A percentile compares a stretch with the other conserved stretches of the same genome.
phyloP scores from a whole-genome alignment of 2,113 vertebrate genomes.

The Sclerurus mexicanus region DNA sequence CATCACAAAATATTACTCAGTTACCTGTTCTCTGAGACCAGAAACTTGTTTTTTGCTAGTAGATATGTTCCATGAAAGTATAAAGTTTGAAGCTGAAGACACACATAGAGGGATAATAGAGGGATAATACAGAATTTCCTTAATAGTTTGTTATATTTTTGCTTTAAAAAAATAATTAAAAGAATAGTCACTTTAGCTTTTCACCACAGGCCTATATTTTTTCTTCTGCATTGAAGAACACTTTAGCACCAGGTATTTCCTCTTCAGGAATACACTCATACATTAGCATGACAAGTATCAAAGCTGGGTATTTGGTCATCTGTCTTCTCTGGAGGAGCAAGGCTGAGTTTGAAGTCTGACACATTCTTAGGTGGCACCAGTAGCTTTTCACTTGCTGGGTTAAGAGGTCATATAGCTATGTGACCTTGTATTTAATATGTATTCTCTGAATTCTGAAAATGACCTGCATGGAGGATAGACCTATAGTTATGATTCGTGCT shows the following conservation, averaged over 20 bases:
- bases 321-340: background rate
- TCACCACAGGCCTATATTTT: background rate
- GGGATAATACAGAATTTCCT: background rate
- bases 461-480: background rate
- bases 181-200: background rate
- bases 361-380: background rate
- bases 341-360: background rate
- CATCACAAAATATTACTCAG: background rate
- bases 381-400: background rate
- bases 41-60: background rate
- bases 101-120: no score
- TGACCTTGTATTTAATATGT: background rate
- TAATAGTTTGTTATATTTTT: background rate
- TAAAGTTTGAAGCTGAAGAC: background rate
- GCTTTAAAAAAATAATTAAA: background rate
- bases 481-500: background rate
- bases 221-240: background rate
- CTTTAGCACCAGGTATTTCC: background rate
- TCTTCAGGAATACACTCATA: background rate
- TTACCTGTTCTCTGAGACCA: background rate
- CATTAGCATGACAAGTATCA: background rate
- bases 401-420: background rate
- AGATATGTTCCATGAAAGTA: background rate
- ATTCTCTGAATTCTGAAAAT: background rate
- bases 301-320: background rate